Conservation (phyloP, 1,140 invertebrate genomes). For the Neuroterus valhalla region DNA sequence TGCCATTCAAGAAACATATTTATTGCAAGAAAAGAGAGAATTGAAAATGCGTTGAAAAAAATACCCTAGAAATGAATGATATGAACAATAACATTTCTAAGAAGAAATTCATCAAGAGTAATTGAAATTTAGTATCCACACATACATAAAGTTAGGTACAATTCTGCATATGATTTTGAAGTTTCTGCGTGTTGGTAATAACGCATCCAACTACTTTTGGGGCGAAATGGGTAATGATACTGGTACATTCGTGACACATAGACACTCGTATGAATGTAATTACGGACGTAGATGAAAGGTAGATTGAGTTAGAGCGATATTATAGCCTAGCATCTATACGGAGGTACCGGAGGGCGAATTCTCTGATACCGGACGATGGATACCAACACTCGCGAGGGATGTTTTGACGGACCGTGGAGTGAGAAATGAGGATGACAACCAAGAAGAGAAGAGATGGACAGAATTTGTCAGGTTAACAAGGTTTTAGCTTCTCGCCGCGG, state of each 20-base stretch:
- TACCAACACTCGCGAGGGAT: slow-evolving; percentile 18
- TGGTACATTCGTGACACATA: slow-evolving; percentile 17
- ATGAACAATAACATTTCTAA: too few species aligned
- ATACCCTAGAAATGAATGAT: too few species aligned
- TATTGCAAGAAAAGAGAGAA: too few species aligned
- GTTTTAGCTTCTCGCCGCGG: slow-evolving; percentile 67
- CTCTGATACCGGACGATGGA: slow-evolving; percentile 1
- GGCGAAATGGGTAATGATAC: background rate
- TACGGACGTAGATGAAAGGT: slow-evolving; percentile 44
- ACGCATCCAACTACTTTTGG: background rate
- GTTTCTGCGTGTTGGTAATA: background rate
- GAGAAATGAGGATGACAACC: slow-evolving; percentile 18
- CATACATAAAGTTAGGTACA: too few species aligned
- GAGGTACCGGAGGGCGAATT: background rate
- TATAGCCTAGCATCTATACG: background rate
- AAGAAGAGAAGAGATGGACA: slow-evolving; percentile 54
- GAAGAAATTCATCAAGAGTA: too few species aligned
- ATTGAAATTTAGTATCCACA: too few species aligned
- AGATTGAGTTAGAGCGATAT: slow-evolving; percentile 42
- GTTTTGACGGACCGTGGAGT: slow-evolving; percentile 17
- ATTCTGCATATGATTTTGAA: too few species aligned
- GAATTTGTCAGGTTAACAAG: slow-evolving; percentile 72
- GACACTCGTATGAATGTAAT: slow-evolving; percentile 37
- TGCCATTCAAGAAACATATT: too few species aligned
- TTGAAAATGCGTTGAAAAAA: too few species aligned